Evolutionary conservation across 2,888 invertebrate species (phyloP).

Genomic region (Augochlorella aurata): DNA sequence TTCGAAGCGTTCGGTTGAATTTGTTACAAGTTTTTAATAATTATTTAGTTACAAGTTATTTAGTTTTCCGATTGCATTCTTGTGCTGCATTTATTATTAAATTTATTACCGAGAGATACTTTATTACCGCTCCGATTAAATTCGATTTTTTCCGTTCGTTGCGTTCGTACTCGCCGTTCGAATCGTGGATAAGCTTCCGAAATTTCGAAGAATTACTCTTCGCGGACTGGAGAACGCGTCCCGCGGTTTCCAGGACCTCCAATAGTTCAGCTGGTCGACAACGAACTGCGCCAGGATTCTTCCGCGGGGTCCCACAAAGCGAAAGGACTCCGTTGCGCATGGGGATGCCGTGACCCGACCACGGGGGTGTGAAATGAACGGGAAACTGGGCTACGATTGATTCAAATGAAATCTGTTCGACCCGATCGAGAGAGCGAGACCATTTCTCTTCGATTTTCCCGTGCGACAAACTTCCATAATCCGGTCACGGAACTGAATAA

Average conservation of each 20-base stretch:
- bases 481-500: neutral
- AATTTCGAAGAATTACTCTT: neutral
- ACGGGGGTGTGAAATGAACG: constrained; percentile 75
- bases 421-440: constrained; percentile 17
- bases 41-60: no score
- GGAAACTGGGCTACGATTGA: constrained; percentile 57
- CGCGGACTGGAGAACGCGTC: neutral
- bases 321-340: constrained; percentile 68
- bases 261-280: constrained; percentile 51
- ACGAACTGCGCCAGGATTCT: constrained; percentile 58
- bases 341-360: constrained; percentile 68
- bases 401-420: constrained; percentile 53
- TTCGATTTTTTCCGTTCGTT: no score
- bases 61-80: no score
- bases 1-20: no score
- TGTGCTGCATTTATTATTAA: no score
- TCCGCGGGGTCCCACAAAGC: constrained; percentile 51
- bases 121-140: no score
- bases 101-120: no score
- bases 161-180: no score
- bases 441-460: constrained; percentile 12
- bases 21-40: no score
- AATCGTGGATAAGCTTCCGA: no score
- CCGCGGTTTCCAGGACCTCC: neutral
- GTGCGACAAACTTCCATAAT: neutral